Conservation (phyloP, 2,888 invertebrate species). For the Drosophila anomalata region DNA sequence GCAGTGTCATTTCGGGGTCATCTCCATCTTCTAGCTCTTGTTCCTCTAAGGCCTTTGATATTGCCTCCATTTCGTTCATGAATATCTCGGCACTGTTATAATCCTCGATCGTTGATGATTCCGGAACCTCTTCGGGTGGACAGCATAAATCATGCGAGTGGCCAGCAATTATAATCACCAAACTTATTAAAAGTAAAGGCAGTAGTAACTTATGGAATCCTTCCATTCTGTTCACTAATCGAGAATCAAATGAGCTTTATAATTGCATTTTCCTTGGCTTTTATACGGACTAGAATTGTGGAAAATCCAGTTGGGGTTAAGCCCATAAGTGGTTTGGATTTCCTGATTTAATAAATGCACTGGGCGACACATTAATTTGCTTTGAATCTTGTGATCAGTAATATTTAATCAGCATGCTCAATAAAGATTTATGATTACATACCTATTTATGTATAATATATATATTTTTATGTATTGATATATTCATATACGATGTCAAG, state of each 20-base stretch:
- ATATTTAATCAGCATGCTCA: too few species aligned
- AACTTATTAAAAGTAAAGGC: not conserved
- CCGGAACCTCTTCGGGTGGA: not conserved
- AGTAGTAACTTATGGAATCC: slow-evolving; percentile 7
- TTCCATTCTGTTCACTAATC: slow-evolving; percentile 20
- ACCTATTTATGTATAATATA: too few species aligned
- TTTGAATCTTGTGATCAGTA: not conserved
- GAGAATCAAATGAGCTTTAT: slow-evolving; percentile 8
- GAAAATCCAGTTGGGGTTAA: slow-evolving; percentile 27
- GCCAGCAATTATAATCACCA: not conserved
- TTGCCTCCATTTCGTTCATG: slow-evolving; percentile 30
- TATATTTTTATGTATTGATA: too few species aligned
- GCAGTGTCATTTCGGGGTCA: too few species aligned
- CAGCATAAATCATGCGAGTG: slow-evolving; percentile 6
- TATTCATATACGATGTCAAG: too few species aligned
- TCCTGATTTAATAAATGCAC: slow-evolving; percentile 17
- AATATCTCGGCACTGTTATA: slow-evolving; percentile 41
- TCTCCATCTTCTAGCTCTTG: not conserved
- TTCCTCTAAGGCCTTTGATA: not conserved
- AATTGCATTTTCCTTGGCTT: slow-evolving; percentile 11
- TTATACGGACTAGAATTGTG: slow-evolving; percentile 21
- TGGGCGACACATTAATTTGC: slow-evolving; percentile 3
- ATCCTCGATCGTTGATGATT: not conserved
- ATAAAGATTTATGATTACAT: too few species aligned
- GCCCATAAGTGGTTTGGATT: slow-evolving; percentile 10